Evolutionary conservation across 2,888 invertebrate species (phyloP), one percentile per base, ranked within the genome.

Genomic region (Lobophora halterata): DNA sequence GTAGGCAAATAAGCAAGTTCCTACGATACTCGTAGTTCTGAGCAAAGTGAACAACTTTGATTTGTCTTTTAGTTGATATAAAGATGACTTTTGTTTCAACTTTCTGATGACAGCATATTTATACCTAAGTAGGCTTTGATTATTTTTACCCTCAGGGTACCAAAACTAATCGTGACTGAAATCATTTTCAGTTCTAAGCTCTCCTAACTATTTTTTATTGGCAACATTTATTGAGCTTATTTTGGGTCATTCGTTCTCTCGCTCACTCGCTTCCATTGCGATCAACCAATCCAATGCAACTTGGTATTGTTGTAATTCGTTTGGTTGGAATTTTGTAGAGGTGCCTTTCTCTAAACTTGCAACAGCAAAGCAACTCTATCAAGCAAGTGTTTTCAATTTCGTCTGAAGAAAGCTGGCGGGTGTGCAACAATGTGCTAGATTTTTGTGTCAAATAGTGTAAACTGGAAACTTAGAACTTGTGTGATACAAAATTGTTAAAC

Each of bases 311-410:
- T 81, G 79, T 81, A 79, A 78, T 83, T 81, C 79, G 72, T 73
- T 78, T 67, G 73, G 70, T 79, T 75, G 69, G 70, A 70, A 75
- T 80, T 79, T 79, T 78, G 71, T 85, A 78, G 80, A 83, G 81
- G 83, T 86, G 87, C 87, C 87, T 87, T 86, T 86, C 85, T 80
- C 82, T 85, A 83, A 83, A 85, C 86, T 86, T 86, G 83, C 85
- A 82, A 83, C 83, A 81, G n/a, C n/a, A n/a, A n/a, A n/a, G n/a
- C n/a, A n/a, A n/a, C n/a, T n/a, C 3, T 14, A 14, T 3, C 14
- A 82, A 83, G 75, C 72, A 66, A 80, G 73, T 79, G 81, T 85
- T 86, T 85, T 86, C 73, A 80, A 77, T 80, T 69, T 69, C 64
- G 61, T 67, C n/a, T 66, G 52, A 82, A 79, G 85, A 86, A 87